Percentiles rank a stretch among this genome's conserved stretches.
phyloP scores from a whole-genome alignment of 2,113 vertebrate species.

The Myanophis thanlyinensis region DNA sequence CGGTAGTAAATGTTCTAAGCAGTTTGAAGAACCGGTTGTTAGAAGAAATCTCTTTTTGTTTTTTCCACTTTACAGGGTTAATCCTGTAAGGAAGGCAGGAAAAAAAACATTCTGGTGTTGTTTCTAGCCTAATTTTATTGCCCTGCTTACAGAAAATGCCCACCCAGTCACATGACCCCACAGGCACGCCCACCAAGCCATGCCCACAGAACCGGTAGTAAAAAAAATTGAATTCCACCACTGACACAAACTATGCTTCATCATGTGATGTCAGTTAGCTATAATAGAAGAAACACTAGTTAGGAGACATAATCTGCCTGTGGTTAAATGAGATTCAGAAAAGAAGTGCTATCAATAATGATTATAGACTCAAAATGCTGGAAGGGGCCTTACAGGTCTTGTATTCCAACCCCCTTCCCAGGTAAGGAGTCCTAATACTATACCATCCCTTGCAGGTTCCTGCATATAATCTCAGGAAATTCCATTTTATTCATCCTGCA shows the following conservation, averaged over 20 bases:
- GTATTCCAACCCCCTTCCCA: slow-evolving; percentile 1
- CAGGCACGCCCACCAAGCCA: too few relatives aligned
- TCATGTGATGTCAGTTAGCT: slow-evolving; percentile 25
- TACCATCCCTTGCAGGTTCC: slow-evolving; percentile 1
- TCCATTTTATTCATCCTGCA: slow-evolving; percentile 1
- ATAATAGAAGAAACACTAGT: neutral
- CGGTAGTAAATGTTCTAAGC: too few relatives aligned
- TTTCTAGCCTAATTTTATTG: too few relatives aligned
- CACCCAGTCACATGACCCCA: too few relatives aligned
- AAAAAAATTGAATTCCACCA: too few relatives aligned
- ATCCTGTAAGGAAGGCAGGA: too few relatives aligned
- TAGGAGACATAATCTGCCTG: neutral
- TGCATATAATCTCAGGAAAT: neutral
- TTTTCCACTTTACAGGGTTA: too few relatives aligned
- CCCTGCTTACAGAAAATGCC: too few relatives aligned
- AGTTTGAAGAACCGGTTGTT: too few relatives aligned
- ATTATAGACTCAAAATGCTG: neutral
- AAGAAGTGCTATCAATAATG: slow-evolving; percentile 7
- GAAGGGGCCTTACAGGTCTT: neutral
- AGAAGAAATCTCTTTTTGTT: too few relatives aligned
- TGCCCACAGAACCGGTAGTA: too few relatives aligned
- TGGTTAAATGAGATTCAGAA: neutral
- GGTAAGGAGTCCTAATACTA: neutral
- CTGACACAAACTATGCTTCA: fast-evolving
- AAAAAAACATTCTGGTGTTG: too few relatives aligned